Base-by-base conservation (phyloP, 2,797 vertebrate genomes). In the Amphiprion clarkii region DNA sequence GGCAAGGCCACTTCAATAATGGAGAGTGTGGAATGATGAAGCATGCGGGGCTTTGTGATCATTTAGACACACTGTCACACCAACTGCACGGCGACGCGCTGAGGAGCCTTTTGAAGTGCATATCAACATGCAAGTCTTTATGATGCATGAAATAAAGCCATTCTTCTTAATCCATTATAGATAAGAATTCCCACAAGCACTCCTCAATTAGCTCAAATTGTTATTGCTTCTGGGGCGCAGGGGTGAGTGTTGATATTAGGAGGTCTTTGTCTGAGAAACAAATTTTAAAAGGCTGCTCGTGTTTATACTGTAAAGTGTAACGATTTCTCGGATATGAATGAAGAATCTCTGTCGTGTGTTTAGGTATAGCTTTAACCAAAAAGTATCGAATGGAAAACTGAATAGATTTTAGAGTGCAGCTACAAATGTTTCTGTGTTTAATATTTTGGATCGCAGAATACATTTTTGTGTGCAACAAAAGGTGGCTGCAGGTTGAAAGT, bases 131-230 rank as follows among this genome's bases (percentile, higher is more conserved):
- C 63, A 44, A 46, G 42, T 72, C 59, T 83, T 86, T 40, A 86
- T 67, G 77, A 70, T 49, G 64, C 84, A 65, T 82, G 73, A 86
- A 85, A 84, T 71, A 33, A 86, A 79, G 31, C 52, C n/a, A 70
- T 87, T 79, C 73, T 64, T 80, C 61, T 76, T 65, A 84, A 81
- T 64, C 40, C 48, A 39, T 85, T 74, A 81, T n/a, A 36, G 64
- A 70, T 44, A 74, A 56, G 31, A 67, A 78, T 74, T 84, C 80
- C 83, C 75, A 57, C 71, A 62, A 72, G 82, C 78, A 57, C 65
- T 76, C 14, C 58, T 49, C 55, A 86, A 73, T 81, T 76, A 54
- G 13, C 11, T 67, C 12, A 51, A 74, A 79, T 25, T 71, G 74
- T 74, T 71, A 79, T 60, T 73, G 61, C 56, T 69, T 56, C 21